Conservation (phyloP, 1,140 invertebrate genomes). For the Whitmania pigra region DNA sequence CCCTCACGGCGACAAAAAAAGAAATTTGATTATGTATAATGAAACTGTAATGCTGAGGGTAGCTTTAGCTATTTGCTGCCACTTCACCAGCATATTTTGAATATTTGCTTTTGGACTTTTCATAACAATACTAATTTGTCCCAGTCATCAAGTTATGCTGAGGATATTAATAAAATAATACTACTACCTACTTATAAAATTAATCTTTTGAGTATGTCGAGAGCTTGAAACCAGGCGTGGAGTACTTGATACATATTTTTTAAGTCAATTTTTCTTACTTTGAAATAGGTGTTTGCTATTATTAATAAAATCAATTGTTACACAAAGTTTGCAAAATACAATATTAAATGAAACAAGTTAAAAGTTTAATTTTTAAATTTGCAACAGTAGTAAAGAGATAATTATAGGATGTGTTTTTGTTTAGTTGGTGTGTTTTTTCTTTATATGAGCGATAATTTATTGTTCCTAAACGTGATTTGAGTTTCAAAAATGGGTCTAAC, state of each 20-base stretch:
- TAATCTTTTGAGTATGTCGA: no score
- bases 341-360: not conserved
- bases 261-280: not conserved
- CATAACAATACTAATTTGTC: not conserved
- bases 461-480: not conserved
- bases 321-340: not conserved
- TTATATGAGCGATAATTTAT: conserved; percentile 10
- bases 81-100: not conserved
- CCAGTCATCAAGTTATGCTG: not conserved
- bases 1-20: no score
- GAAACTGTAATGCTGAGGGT: not conserved
- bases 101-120: not conserved
- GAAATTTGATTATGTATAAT: not conserved
- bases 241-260: no score
- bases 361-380: not conserved
- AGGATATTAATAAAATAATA: no score
- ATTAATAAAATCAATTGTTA: conserved; percentile 3
- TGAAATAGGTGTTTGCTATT: not conserved
- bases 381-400: not conserved
- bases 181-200: no score
- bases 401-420: not conserved
- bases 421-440: not conserved
- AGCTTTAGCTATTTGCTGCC: not conserved
- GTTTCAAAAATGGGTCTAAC: conserved; percentile 70
- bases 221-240: no score